phyloP scores from a whole-genome alignment of 2,113 vertebrate genomes.

The Rhagologus leucostigma region DNA sequence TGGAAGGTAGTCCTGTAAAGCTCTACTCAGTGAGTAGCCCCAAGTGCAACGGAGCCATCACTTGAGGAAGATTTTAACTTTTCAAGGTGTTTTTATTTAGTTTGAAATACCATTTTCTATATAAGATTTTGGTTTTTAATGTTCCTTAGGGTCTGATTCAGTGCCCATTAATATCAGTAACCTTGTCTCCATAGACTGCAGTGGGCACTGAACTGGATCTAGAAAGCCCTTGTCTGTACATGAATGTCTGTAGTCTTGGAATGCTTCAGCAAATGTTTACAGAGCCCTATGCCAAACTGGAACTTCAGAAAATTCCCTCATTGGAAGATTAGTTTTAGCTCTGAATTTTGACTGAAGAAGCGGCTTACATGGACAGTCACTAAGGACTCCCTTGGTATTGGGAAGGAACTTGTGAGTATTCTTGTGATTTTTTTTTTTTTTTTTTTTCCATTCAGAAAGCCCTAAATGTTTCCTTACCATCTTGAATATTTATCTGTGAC shows the following conservation, averaged over 20 bases:
- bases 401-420: neutral
- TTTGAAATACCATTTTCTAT: constrained; percentile 1
- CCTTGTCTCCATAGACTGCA: neutral
- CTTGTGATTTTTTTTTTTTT: neutral
- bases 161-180: neutral
- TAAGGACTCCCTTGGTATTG: neutral
- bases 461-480: neutral
- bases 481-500: neutral
- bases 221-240: constrained; percentile 6
- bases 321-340: neutral
- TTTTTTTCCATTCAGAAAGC: neutral
- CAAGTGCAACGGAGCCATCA: constrained; percentile 3
- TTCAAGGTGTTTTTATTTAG: constrained; percentile 44
- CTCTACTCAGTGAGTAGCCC: constrained; percentile 57
- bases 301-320: constrained; percentile 23
- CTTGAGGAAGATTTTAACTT: constrained; percentile 28
- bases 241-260: constrained; percentile 62
- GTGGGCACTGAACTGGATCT: neutral
- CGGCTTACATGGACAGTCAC: neutral
- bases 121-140: neutral
- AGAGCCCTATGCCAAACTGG: constrained; percentile 73
- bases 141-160: constrained; percentile 18
- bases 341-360: neutral
- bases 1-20: constrained; percentile 18
- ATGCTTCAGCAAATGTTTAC: constrained; percentile 68